Evolutionary conservation across 2,113 vertebrate genomes (phyloP), one percentile per base, ranked within the genome.

Genomic region (Typhlomys cinereus): DNA sequence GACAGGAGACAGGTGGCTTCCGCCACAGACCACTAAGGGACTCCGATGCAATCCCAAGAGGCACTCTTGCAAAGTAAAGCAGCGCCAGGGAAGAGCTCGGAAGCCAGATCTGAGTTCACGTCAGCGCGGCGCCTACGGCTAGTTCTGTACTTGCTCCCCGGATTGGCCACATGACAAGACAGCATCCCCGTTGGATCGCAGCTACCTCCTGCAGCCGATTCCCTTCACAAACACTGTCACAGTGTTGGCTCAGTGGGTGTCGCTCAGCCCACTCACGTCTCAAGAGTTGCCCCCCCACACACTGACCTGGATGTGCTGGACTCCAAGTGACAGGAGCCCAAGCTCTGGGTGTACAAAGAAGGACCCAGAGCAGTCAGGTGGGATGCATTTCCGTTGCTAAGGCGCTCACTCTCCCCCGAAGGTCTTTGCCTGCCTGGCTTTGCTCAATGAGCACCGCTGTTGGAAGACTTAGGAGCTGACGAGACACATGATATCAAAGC

Each of bases 91-190:
- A n/a, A n/a, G n/a, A n/a, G n/a, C n/a, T 4, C 0, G 1, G 3
- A 3, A 0, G 0, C 78, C 2, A 15, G 9, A 27, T n/a, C 7
- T 2, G 52, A n/a, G 15, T 54, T 27, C 4, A 39, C 23, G 44
- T 75, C 54, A 7, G 0, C 7, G 8, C 12, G 2, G 12, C n/a
- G n/a, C 11, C 5, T 46, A 7, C 41, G 23, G 50, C 36, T 46
- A 71, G 66, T 41, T 7, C 18, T 23, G 17, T 17, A 14, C 12
- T 52, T 36, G 1, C 14, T 50, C 17, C 23, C 81, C 48, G 39
- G 36, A 57, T 61, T 52, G 39, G 46, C 5, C 13, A 0, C 14
- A 2, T 9, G 71, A 21, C 10, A 18, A 39, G 17, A 46, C 23
- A 25, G 17, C 14, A 9, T 7, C 39, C 23, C n/a, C 27, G 61